phyloP scores from a whole-genome alignment of 2,797 vertebrate species.

The Myioborus melanocephalus region DNA sequence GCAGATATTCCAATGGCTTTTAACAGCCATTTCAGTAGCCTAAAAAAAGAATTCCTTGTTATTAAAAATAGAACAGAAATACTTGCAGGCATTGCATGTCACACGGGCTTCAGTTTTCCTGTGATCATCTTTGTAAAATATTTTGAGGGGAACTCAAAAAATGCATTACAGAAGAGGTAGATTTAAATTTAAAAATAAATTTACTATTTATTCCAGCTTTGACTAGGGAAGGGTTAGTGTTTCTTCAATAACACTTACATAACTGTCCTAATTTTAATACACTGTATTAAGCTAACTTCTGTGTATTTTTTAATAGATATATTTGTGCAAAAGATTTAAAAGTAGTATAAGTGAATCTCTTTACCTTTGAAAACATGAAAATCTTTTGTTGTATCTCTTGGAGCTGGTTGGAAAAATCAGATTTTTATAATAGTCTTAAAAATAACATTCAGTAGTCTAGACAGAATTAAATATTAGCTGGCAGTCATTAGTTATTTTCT shows the following conservation, averaged over 20 bases:
- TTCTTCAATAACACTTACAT: neutral
- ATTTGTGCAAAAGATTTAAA: neutral
- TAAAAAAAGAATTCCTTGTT: neutral
- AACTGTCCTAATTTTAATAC: neutral
- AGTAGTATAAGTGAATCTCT: neutral
- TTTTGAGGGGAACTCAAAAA: neutral
- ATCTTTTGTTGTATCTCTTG: neutral
- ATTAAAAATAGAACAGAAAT: neutral
- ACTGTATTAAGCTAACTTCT: neutral
- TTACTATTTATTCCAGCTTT: neutral
- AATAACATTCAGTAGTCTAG: neutral
- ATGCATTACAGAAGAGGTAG: neutral
- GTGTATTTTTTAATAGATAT: neutral
- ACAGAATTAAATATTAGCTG: slow-evolving; percentile 23
- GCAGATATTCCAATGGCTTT: neutral
- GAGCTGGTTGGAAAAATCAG: neutral
- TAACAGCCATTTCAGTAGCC: neutral
- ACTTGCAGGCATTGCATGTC: neutral
- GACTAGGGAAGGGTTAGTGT: neutral
- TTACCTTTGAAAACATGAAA: neutral
- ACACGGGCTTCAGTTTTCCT: neutral
- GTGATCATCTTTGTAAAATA: neutral
- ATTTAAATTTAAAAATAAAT: neutral
- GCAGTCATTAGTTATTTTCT: slow-evolving; percentile 33
- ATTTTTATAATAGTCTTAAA: neutral